phyloP scores from a whole-genome alignment of 1,140 invertebrate species.

The Cotesia glomerata region DNA sequence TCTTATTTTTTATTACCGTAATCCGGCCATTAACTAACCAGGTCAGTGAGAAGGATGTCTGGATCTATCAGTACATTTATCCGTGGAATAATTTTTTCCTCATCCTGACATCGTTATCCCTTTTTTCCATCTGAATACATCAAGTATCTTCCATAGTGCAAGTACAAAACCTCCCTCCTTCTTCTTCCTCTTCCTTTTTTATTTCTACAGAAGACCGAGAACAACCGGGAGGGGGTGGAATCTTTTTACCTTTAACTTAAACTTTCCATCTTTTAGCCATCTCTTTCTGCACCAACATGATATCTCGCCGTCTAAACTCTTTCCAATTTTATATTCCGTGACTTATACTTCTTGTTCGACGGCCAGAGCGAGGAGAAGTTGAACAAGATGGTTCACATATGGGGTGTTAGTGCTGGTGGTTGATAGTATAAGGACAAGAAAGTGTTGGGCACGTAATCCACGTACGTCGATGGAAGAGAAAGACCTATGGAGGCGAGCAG shows the following conservation, averaged over 20 bases:
- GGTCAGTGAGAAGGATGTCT: not conserved
- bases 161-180: too few species aligned
- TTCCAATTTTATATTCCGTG: conserved; percentile 38
- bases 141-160: not conserved
- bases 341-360: conserved; percentile 37
- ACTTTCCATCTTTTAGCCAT: not conserved
- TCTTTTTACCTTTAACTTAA: too few species aligned
- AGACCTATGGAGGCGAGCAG: too few species aligned
- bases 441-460: conserved; percentile 31
- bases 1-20: too few species aligned
- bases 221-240: too few species aligned
- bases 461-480: not conserved
- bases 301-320: conserved; percentile 32
- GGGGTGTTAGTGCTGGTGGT: not conserved
- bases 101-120: not conserved
- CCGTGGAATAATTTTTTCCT: not conserved
- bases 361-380: conserved; percentile 17
- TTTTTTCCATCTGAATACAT: not conserved
- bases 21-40: not conserved
- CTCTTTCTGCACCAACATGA: not conserved
- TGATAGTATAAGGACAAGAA: conserved; percentile 23
- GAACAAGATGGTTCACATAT: not conserved
- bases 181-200: too few species aligned
- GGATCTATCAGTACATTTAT: not conserved
- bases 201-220: too few species aligned